A percentile compares a stretch with the other conserved stretches of the same genome.
These are phyloP conservation scores for Ellobium chinense DNA, from an alignment of 2,888 invertebrate genomes.

Conservation along the genomic window DNA sequence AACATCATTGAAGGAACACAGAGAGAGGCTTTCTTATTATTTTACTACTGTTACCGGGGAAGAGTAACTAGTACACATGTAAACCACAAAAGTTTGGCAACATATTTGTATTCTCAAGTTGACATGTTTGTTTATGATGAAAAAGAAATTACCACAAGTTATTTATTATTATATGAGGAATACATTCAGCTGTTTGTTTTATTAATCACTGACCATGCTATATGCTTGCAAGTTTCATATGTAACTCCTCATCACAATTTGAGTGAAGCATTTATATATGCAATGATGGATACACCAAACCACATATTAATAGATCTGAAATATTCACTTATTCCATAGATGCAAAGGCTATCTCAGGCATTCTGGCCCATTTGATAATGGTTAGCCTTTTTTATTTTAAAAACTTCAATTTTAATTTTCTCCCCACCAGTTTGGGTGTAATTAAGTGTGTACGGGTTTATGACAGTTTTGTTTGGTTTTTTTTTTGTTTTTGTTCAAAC, in stretches of 20 bases:
- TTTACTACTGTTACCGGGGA: too few relatives aligned
- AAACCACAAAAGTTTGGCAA: too few relatives aligned
- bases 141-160: too few relatives aligned
- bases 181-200: not conserved
- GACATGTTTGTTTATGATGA: too few relatives aligned
- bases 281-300: not conserved
- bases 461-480: not conserved
- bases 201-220: not conserved
- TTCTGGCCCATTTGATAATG: not conserved
- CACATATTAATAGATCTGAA: constrained; percentile 19
- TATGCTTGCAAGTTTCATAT: constrained; percentile 15
- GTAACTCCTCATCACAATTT: not conserved
- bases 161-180: not conserved
- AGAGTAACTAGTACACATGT: too few relatives aligned
- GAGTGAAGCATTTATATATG: constrained; percentile 29
- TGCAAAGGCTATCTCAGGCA: constrained; percentile 33
- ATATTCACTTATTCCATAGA: constrained; percentile 1
- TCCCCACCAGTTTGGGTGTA: not conserved
- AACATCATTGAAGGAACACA: too few relatives aligned
- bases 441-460: not conserved
- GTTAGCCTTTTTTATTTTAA: not conserved
- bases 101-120: too few relatives aligned
- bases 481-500: not conserved
- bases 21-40: too few relatives aligned
- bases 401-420: not conserved